Percentiles rank a stretch among this genome's conserved stretches.
Evolutionary conservation across 2,888 invertebrate genomes (phyloP).

Genomic region (Nomada fabriciana): DNA sequence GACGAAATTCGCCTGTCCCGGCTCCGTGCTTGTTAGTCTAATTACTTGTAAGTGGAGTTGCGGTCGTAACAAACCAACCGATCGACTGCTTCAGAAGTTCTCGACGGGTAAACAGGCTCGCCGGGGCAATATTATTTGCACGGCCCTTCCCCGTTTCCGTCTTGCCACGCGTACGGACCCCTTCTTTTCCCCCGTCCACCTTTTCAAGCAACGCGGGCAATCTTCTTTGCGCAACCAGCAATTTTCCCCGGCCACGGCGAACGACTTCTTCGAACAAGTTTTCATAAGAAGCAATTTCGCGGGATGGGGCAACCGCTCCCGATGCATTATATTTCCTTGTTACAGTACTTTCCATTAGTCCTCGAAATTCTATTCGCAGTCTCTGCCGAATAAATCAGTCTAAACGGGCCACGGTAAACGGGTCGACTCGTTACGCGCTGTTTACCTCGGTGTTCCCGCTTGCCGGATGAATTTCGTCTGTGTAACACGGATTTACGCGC

Average conservation of each 20-base stretch:
- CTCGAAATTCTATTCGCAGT: constrained; percentile 44
- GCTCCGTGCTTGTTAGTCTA: constrained; percentile 71
- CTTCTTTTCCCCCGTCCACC: constrained; percentile 30
- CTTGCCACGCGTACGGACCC: constrained; percentile 19
- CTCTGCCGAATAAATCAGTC: constrained; percentile 38
- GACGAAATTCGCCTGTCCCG: constrained; percentile 52
- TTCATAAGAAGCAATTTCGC: constrained; percentile 80
- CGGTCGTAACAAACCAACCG: constrained; percentile 72
- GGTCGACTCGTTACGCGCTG: constrained; percentile 14
- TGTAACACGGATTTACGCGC: neutral
- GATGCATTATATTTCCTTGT: constrained; percentile 58
- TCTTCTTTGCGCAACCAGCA: constrained; percentile 73
- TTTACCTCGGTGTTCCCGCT: neutral
- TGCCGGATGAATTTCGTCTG: neutral
- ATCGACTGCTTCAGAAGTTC: constrained; percentile 71
- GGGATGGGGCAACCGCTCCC: constrained; percentile 66
- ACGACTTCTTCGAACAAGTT: constrained; percentile 75
- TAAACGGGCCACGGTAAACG: constrained; percentile 17
- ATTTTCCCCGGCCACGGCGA: constrained; percentile 67
- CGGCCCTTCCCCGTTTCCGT: constrained; percentile 28
- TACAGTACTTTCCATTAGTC: constrained; percentile 55
- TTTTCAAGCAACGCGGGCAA: constrained; percentile 63
- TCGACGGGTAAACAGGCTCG: constrained; percentile 72
- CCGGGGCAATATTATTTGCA: constrained; percentile 71
- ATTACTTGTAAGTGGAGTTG: constrained; percentile 78